Evolutionary conservation across 2,113 vertebrate species (phyloP).

Genomic region (Brachirus orientalis): DNA sequence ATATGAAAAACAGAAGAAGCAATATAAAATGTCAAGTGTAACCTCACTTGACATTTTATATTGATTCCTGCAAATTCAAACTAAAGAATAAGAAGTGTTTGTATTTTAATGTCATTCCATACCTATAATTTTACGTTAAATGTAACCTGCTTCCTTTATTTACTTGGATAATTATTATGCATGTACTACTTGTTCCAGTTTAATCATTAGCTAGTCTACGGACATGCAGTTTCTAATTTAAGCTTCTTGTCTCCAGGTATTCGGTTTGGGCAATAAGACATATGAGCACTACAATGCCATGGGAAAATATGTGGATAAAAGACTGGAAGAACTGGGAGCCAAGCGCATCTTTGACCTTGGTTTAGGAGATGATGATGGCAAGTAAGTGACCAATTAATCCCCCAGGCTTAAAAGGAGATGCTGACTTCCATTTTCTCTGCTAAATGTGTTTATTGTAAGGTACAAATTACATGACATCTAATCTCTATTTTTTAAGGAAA

Average conservation of each 20-base stretch:
- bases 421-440: neutral
- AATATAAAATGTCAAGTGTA: too few relatives aligned
- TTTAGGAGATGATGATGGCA: slow-evolving; percentile 93
- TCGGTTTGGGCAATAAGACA: slow-evolving; percentile 96
- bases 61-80: too few relatives aligned
- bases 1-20: too few relatives aligned
- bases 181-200: too few relatives aligned
- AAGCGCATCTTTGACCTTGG: slow-evolving; percentile 95
- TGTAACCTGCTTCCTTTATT: too few relatives aligned
- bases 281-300: slow-evolving; percentile 98
- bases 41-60: too few relatives aligned
- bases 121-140: too few relatives aligned
- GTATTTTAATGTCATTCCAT: too few relatives aligned
- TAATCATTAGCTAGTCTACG: neutral
- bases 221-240: neutral
- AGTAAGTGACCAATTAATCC: slow-evolving; percentile 84
- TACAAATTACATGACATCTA: neutral
- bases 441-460: neutral
- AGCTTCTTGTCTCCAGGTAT: slow-evolving; percentile 83
- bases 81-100: too few relatives aligned
- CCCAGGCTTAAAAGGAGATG: neutral
- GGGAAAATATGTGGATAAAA: slow-evolving; percentile 96
- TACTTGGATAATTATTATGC: too few relatives aligned
- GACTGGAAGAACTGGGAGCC: slow-evolving; percentile 91
- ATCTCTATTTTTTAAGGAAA: neutral